Conservation (phyloP, 2,797 vertebrate genomes). For the Macropus fuliginosus region DNA sequence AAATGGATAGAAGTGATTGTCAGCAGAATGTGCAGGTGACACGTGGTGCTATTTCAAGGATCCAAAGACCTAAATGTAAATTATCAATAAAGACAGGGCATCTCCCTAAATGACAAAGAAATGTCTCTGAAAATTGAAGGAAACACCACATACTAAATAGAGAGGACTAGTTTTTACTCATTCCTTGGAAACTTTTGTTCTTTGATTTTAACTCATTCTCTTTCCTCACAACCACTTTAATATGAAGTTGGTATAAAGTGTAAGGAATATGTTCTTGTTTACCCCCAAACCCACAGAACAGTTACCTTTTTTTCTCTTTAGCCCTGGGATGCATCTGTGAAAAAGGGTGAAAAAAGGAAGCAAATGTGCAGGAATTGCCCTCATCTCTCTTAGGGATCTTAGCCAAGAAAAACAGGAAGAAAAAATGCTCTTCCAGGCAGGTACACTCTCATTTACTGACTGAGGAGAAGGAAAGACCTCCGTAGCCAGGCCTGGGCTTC, state of each 20-base stretch:
- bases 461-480: background rate
- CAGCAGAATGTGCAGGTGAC: background rate
- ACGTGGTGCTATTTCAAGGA: background rate
- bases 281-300: background rate
- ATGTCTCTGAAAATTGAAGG: background rate
- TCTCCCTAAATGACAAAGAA: background rate
- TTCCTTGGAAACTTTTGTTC: background rate
- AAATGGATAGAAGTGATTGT: background rate
- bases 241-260: background rate
- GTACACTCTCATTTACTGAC: constrained; percentile 21
- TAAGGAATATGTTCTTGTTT: background rate
- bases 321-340: constrained; percentile 44
- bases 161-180: background rate
- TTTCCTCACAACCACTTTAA: background rate
- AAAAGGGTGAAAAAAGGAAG: constrained; percentile 30
- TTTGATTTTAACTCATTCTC: background rate
- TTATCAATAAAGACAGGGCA: background rate
- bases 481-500: background rate
- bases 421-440: constrained; percentile 43
- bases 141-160: background rate
- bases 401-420: constrained; percentile 65
- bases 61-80: background rate
- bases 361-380: constrained; percentile 15
- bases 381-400: background rate
- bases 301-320: background rate